A percentile compares a stretch with the other conserved stretches of the same genome.
Evolutionary conservation across 2,888 invertebrate genomes (phyloP).

Genomic region (Drosophila ezoana): DNA sequence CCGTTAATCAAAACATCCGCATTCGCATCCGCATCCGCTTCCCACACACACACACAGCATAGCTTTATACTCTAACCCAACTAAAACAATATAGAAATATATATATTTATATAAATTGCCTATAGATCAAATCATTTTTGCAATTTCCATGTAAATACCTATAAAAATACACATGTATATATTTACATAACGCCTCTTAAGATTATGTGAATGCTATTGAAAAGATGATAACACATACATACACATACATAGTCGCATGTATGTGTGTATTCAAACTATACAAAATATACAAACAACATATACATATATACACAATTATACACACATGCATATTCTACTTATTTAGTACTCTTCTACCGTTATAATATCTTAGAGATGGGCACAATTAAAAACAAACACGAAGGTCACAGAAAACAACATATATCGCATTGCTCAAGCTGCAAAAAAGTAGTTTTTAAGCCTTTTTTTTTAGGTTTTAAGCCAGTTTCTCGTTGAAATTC

Average conservation of each 20-base stretch:
- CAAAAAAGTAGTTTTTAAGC: background rate
- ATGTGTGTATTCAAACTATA: slow-evolving; percentile 14
- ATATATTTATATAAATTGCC: slow-evolving; percentile 24
- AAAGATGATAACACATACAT: background rate
- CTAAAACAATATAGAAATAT: background rate
- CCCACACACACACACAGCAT: slow-evolving; percentile 23
- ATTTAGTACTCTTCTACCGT: background rate
- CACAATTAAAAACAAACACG: background rate
- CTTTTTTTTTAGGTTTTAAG: too few relatives aligned
- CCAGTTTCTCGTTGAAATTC: too few relatives aligned
- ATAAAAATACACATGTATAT: slow-evolving; percentile 1
- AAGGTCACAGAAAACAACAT: too few relatives aligned
- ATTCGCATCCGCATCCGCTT: background rate
- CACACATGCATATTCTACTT: slow-evolving; percentile 1
- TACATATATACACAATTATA: background rate
- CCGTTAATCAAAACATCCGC: slow-evolving; percentile 1
- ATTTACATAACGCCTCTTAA: slow-evolving; percentile 6
- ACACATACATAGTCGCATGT: slow-evolving; percentile 4
- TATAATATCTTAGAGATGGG: slow-evolving; percentile 9
- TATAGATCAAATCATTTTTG: slow-evolving; percentile 35
- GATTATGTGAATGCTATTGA: slow-evolving; percentile 26
- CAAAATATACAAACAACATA: slow-evolving; percentile 22
- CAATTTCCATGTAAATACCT: slow-evolving; percentile 43
- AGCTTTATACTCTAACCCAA: slow-evolving; percentile 13
- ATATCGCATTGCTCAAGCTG: background rate